Evolutionary conservation across 2,113 vertebrate species (phyloP).

Genomic region (Gadus chalcogrammus): DNA sequence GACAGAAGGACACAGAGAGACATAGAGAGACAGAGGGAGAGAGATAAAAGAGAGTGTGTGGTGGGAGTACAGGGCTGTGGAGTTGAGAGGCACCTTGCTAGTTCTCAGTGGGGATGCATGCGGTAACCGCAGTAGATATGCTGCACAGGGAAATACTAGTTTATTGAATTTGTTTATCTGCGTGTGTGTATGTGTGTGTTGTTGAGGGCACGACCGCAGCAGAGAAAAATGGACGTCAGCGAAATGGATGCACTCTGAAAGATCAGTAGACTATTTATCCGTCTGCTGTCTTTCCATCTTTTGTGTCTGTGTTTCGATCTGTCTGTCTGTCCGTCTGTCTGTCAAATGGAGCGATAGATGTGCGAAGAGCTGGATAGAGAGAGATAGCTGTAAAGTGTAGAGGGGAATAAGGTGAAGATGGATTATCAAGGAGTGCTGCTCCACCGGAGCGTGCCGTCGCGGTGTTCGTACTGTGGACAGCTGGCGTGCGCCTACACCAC

Average conservation of each 20-base stretch:
- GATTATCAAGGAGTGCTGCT: slow-evolving; percentile 20
- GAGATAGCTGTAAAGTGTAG: neutral
- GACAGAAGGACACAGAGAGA: slow-evolving; percentile 2
- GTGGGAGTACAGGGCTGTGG: neutral
- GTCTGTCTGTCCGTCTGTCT: neutral
- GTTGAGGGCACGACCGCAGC: neutral
- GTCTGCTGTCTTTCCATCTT: neutral
- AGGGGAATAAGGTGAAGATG: slow-evolving; percentile 37
- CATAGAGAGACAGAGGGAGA: slow-evolving; percentile 12
- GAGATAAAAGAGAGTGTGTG: slow-evolving; percentile 7
- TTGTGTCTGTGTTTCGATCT: neutral
- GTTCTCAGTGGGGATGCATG: neutral
- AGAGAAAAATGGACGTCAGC: neutral
- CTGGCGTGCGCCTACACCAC: slow-evolving; percentile 66
- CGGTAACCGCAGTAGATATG: neutral
- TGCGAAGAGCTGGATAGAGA: neutral
- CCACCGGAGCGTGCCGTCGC: slow-evolving; percentile 51
- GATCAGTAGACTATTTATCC: neutral
- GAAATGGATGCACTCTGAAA: neutral
- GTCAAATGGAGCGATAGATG: slow-evolving; percentile 2
- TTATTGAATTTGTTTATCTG: too few relatives aligned
- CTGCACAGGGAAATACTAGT: too few relatives aligned
- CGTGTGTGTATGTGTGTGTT: too few relatives aligned
- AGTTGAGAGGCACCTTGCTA: slow-evolving; percentile 17
- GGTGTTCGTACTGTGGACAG: slow-evolving; percentile 67